Evolutionary conservation across 64 coral and sea anemone genomes (phyloP).

Genomic region (Montipora capricornis): DNA sequence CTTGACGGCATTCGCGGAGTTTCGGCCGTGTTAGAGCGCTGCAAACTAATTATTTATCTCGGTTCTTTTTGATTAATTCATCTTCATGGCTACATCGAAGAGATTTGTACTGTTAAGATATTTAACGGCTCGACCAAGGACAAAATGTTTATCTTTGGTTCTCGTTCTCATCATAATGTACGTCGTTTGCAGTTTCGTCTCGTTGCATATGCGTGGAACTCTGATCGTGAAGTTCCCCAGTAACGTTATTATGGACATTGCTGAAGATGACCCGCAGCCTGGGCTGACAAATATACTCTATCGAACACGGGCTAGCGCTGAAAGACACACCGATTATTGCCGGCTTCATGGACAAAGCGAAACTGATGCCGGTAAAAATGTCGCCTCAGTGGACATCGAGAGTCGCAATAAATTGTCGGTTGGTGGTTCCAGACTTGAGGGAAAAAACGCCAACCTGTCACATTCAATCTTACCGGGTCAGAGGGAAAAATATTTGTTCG

Average conservation of each 20-base stretch:
- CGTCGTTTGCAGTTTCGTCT: conserved; percentile 29
- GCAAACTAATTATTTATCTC: background rate
- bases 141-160: conserved; percentile 32
- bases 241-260: background rate
- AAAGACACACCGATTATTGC: background rate
- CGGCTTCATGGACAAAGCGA: background rate
- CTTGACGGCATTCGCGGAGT: background rate
- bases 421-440: background rate
- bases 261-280: background rate
- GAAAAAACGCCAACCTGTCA: background rate
- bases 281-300: background rate
- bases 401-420: background rate
- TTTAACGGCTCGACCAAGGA: conserved; percentile 36
- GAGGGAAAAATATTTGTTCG: conserved; percentile 90
- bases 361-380: background rate
- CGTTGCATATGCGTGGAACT: background rate
- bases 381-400: background rate
- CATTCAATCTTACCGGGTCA: background rate
- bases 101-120: conserved; percentile 40
- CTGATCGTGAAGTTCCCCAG: background rate
- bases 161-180: conserved; percentile 3
- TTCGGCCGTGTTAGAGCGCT: too few relatives aligned
- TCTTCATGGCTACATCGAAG: conserved; percentile 37
- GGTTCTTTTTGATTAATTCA: background rate
- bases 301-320: background rate